Conservation (phyloP, 1,140 invertebrate genomes). For the Diuraphis noxia region DNA sequence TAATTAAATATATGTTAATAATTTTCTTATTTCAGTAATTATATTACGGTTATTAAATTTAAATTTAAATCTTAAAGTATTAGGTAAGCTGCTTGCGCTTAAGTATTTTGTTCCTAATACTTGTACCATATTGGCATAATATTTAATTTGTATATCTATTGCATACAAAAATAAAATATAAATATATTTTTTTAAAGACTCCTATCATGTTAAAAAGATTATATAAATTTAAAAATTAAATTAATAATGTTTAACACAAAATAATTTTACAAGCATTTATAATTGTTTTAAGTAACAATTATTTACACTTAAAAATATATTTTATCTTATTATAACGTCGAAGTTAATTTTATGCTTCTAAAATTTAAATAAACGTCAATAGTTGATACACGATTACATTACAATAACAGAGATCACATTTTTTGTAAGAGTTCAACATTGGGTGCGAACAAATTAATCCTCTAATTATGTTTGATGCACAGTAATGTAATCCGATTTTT, state of each 20-base stretch:
- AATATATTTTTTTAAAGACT: too few species aligned
- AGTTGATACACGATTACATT: background rate
- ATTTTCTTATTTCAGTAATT: too few species aligned
- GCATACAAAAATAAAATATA: too few species aligned
- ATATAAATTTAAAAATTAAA: background rate
- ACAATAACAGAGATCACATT: background rate
- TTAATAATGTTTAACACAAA: background rate
- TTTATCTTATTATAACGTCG: background rate
- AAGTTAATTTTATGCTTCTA: background rate
- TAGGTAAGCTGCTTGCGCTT: background rate
- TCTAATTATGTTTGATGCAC: background rate
- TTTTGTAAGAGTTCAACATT: background rate
- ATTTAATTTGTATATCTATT: background rate
- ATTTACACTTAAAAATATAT: background rate
- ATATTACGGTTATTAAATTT: background rate
- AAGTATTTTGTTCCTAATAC: background rate
- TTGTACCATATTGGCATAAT: background rate
- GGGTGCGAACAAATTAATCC: background rate
- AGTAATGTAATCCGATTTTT: slow-evolving; percentile 1
- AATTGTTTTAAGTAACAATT: too few species aligned
- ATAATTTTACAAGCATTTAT: background rate
- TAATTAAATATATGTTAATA: background rate
- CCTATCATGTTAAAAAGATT: background rate
- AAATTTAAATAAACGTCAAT: background rate
- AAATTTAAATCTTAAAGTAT: background rate